Conservation (phyloP, 2,888 invertebrate species). For the Mystacides longicornis region DNA sequence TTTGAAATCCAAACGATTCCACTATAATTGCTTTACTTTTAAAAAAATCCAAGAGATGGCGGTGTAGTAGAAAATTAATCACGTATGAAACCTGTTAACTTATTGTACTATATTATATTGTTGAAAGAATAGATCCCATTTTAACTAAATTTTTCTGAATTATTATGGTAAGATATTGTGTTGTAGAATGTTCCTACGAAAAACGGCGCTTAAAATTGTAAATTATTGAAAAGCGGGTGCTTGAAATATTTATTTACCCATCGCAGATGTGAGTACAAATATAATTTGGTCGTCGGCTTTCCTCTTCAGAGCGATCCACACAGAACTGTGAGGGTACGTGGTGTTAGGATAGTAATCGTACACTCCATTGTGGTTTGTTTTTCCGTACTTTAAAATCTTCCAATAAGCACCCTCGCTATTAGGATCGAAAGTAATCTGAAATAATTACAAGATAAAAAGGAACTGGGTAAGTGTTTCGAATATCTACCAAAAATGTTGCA, state of each 20-base stretch:
- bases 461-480: too few relatives aligned
- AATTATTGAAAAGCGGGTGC: not conserved
- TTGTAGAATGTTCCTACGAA: not conserved
- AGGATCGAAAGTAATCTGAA: not conserved
- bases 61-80: too few relatives aligned
- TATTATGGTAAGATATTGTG: not conserved
- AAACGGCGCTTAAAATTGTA: not conserved
- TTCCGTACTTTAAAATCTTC: slow-evolving; percentile 43
- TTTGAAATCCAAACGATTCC: too few relatives aligned
- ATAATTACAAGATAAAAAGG: not conserved
- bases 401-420: slow-evolving; percentile 33
- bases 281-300: slow-evolving; percentile 51
- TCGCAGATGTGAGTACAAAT: slow-evolving; percentile 49
- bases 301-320: slow-evolving; percentile 50
- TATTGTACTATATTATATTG: too few relatives aligned
- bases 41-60: too few relatives aligned
- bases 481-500: too few relatives aligned
- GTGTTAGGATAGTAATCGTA: slow-evolving; percentile 48
- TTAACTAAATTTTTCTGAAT: too few relatives aligned
- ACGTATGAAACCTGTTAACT: too few relatives aligned
- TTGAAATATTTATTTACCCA: slow-evolving; percentile 32
- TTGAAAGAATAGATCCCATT: too few relatives aligned
- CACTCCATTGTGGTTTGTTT: slow-evolving; percentile 42
- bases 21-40: too few relatives aligned
- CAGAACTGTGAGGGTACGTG: slow-evolving; percentile 54